These are phyloP conservation scores for Rhinogobio ventralis DNA, from an alignment of 2,797 vertebrate species.

Conservation along the genomic window DNA sequence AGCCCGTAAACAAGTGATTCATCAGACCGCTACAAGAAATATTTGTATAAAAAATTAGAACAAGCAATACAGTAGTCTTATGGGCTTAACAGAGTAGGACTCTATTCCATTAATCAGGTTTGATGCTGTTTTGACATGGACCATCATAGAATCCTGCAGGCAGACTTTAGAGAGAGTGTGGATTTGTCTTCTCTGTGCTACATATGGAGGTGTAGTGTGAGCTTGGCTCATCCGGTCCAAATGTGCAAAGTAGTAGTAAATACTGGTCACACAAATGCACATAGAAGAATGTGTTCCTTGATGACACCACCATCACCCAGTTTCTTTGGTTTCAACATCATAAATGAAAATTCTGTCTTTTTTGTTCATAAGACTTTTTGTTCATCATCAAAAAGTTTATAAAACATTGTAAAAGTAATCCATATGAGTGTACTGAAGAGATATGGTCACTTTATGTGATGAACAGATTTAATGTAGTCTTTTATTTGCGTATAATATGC, in stretches of 20 bases:
- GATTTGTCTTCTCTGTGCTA: slow-evolving; percentile 44
- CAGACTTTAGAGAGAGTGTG: not conserved
- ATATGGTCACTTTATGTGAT: not conserved
- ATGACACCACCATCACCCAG: not conserved
- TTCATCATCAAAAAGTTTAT: not conserved
- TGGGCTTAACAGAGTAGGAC: not conserved
- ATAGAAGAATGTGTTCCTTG: not conserved
- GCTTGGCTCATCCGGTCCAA: slow-evolving; percentile 47
- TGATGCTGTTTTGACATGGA: not conserved
- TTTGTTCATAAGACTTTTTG: not conserved
- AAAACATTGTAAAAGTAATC: not conserved
- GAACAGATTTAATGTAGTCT: not conserved
- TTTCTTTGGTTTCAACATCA: not conserved
- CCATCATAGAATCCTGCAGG: not conserved
- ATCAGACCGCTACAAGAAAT: not conserved
- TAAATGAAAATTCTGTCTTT: not conserved
- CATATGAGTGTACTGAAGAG: not conserved
- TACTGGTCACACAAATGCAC: slow-evolving; percentile 12
- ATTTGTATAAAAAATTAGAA: not conserved
- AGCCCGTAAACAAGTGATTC: not conserved
- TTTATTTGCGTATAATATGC: not conserved
- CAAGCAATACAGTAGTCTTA: not conserved
- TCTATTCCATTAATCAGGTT: not conserved
- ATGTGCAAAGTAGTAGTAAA: slow-evolving; percentile 28
- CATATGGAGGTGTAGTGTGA: slow-evolving; percentile 56